Evolutionary conservation across 2,113 vertebrate species (phyloP), one percentile per base, ranked within the genome.

Genomic region (Perca flavescens): DNA sequence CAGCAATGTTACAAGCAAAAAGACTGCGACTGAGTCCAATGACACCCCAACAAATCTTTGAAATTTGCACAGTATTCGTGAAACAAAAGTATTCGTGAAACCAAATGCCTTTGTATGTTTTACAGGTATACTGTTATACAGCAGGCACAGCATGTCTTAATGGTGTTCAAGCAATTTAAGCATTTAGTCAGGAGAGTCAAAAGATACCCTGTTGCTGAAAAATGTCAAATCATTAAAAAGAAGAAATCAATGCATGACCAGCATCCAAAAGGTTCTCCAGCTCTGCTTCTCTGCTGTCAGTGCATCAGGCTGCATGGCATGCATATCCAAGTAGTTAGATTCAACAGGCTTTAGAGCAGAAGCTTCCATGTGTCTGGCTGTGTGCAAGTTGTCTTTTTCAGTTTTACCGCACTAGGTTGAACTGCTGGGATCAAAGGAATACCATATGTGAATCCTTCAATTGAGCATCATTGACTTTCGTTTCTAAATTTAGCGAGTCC

Each of bases 391-490:
- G 13, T 66, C 40, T 65, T 74, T 83, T 85, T 77, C 25, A 13
- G 40, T 25, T 74, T 79, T 50, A 52, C 34, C 22, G 50, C 53
- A 54, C 49, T n/a, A 22, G n/a, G 65, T 28, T 84, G 71, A 46
- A 70, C 74, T 60, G 77, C 34, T 25, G 0, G 54, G 82, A 87
- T 90, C 86, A 88, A 87, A 86, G 50, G 34, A 73, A 60, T 13
- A n/a, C 65, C 83, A 86, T 86, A 79, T 85, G 86, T 61, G 81
- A 68, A 79, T 74, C 58, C 57, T 72, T 79, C 81, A 80, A 36
- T 40, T 63, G 50, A 79, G 79, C 66, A 74, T 31, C 67, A 12
- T 16, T 68, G 78, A 57, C 68, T 81, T 77, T 85, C 47, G 68
- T 64, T 71, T 43, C 73, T 69, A 80, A 57, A 63, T 67, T 70